Conservation (phyloP, 2,113 vertebrate genomes). For the Macquaria australasica region DNA sequence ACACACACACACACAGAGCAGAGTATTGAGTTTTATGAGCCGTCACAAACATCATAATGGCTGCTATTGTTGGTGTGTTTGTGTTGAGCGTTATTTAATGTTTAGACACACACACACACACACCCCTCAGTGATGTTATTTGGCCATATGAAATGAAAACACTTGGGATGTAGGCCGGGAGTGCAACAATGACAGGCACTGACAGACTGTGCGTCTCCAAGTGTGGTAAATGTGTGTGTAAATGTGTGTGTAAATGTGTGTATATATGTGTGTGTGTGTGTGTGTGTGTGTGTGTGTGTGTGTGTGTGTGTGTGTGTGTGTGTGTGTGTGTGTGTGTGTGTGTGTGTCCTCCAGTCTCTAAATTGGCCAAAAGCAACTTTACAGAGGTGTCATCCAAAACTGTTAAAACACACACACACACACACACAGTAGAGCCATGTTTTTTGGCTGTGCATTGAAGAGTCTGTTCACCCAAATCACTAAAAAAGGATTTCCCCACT, state of each 20-base stretch:
- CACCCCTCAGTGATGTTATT: background rate
- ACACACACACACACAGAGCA: background rate
- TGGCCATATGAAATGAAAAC: constrained; percentile 10
- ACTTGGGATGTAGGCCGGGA: background rate
- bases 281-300: background rate
- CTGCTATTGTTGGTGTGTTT: background rate
- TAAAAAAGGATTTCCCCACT: background rate
- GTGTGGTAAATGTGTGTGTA: background rate
- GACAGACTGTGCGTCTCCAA: background rate
- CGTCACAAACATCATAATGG: constrained; percentile 17
- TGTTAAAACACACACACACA: constrained; percentile 22
- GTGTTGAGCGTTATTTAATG: constrained; percentile 16
- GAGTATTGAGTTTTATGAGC: background rate
- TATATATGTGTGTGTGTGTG: constrained; percentile 13
- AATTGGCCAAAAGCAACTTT: too few relatives aligned
- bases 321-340: constrained; percentile 32
- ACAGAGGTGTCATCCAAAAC: too few relatives aligned
- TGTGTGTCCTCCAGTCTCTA: too few relatives aligned
- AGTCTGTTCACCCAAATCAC: background rate
- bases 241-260: constrained; percentile 10
- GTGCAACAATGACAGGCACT: accelerated
- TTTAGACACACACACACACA: constrained; percentile 1
- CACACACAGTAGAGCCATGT: constrained; percentile 7
- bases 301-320: constrained; percentile 26
- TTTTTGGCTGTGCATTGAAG: constrained; percentile 9